These are phyloP conservation scores for Epizoanthus stellaris DNA, from an alignment of 92 coral and sea anemone species.

Conservation along the genomic window DNA sequence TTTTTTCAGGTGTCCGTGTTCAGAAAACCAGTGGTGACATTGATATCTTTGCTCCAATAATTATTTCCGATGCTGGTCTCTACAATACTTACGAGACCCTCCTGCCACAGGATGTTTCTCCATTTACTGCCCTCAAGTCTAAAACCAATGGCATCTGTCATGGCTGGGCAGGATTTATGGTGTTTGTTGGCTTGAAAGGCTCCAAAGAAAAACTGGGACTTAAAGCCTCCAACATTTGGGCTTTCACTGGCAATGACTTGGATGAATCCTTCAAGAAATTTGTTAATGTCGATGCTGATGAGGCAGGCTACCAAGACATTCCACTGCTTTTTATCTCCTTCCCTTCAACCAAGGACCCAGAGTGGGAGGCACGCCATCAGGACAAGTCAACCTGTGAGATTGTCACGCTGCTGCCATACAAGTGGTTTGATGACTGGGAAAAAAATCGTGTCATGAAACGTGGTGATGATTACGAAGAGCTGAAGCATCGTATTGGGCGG, in stretches of 20 bases:
- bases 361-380: constrained; percentile 78
- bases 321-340: constrained; percentile 91
- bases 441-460: constrained; percentile 92
- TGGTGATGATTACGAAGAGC: constrained; percentile 86
- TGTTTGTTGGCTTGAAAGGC: constrained; percentile 86
- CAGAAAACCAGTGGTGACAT: constrained; percentile 82
- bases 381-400: constrained; percentile 88
- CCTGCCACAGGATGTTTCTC: constrained; percentile 55
- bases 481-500: constrained; percentile 87
- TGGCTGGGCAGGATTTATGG: constrained; percentile 85
- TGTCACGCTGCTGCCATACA: constrained; percentile 80
- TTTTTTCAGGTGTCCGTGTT: constrained; percentile 88
- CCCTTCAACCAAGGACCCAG: constrained; percentile 98
- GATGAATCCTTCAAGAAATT: constrained; percentile 66
- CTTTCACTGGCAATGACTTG: constrained; percentile 78
- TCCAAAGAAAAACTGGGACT: constrained; percentile 88
- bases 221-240: constrained; percentile 85
- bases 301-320: constrained; percentile 81
- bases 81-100: constrained; percentile 89
- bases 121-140: constrained; percentile 47
- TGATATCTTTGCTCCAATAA: constrained; percentile 85
- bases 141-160: constrained; percentile 75
- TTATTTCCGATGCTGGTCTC: constrained; percentile 90
- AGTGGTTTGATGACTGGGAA: constrained; percentile 94
- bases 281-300: constrained; percentile 54